Percentiles rank a stretch among this genome's conserved stretches.
phyloP scores from a whole-genome alignment of 2,113 vertebrate species.

The Xenopus laevis region DNA sequence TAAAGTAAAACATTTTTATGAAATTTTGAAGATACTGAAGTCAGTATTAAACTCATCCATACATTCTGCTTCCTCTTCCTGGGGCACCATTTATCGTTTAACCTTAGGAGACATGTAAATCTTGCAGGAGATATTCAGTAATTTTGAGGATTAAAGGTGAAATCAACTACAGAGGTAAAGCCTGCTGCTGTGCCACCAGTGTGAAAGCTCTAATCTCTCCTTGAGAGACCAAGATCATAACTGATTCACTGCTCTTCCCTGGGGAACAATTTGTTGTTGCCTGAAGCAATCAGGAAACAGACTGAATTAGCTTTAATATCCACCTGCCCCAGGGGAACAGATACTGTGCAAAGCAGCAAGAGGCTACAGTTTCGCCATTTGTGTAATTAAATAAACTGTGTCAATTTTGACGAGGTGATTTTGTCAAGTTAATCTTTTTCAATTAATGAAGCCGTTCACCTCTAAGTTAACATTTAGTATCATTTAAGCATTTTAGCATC shows the following conservation, averaged over 20 bases:
- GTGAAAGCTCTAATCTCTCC: conserved; percentile 63
- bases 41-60: conserved; percentile 34
- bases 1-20: too few relatives aligned
- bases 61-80: conserved; percentile 49
- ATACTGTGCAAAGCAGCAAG: conserved; percentile 55
- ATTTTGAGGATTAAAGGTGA: conserved; percentile 68
- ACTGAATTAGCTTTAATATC: conserved; percentile 65
- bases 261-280: conserved; percentile 70
- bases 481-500: too few relatives aligned
- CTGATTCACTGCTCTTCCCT: conserved; percentile 69
- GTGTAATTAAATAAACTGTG: conserved; percentile 75
- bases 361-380: conserved; percentile 68
- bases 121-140: conserved; percentile 65
- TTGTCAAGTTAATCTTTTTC: conserved; percentile 46
- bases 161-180: conserved; percentile 65
- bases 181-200: conserved; percentile 65
- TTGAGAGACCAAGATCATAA: conserved; percentile 71
- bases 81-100: conserved; percentile 58
- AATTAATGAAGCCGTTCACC: too few relatives aligned
- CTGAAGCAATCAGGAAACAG: conserved; percentile 71
- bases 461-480: too few relatives aligned
- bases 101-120: conserved; percentile 58
- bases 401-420: conserved; percentile 65
- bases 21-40: too few relatives aligned
- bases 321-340: conserved; percentile 56